Evolutionary conservation across 2,888 invertebrate genomes (phyloP).

Genomic region (Stegana nigrithorax): DNA sequence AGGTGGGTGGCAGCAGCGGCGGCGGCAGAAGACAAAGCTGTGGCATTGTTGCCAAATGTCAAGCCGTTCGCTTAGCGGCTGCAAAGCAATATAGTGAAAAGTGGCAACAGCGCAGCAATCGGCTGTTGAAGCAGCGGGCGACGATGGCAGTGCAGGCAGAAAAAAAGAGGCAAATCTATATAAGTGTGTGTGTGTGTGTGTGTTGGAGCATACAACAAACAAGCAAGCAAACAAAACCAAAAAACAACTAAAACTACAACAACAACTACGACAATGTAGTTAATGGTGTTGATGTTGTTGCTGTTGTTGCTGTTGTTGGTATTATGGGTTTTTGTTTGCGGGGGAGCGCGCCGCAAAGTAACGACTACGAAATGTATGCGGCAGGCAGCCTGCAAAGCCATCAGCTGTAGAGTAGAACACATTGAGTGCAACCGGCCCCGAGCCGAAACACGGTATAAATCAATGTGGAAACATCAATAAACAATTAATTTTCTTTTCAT

Average conservation of each 20-base stretch:
- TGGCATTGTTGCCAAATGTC: constrained; percentile 40
- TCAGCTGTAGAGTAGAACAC: too few relatives aligned
- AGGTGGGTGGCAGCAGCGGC: constrained; percentile 26
- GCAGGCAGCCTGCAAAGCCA: too few relatives aligned
- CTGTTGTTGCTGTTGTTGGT: too few relatives aligned
- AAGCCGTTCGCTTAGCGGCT: constrained; percentile 40
- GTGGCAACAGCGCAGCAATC: constrained; percentile 38
- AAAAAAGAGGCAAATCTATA: not conserved
- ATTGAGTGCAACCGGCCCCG: too few relatives aligned
- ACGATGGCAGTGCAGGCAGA: not conserved
- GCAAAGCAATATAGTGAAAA: constrained; percentile 39
- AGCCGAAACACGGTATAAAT: too few relatives aligned
- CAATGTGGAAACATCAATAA: too few relatives aligned
- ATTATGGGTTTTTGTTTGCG: too few relatives aligned
- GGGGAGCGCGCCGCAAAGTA: too few relatives aligned
- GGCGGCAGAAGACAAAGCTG: constrained; percentile 20
- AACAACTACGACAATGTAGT: too few relatives aligned
- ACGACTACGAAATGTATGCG: too few relatives aligned
- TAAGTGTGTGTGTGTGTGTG: not conserved
- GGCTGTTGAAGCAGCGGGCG: constrained; percentile 1
- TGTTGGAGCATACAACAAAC: constrained; percentile 15
- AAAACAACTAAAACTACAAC: not conserved
- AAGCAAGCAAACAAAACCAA: not conserved
- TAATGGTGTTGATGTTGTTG: too few relatives aligned
- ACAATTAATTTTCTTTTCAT: too few relatives aligned